Base-by-base conservation (phyloP, 2,113 vertebrate species). In the Engraulis encrasicolus region DNA sequence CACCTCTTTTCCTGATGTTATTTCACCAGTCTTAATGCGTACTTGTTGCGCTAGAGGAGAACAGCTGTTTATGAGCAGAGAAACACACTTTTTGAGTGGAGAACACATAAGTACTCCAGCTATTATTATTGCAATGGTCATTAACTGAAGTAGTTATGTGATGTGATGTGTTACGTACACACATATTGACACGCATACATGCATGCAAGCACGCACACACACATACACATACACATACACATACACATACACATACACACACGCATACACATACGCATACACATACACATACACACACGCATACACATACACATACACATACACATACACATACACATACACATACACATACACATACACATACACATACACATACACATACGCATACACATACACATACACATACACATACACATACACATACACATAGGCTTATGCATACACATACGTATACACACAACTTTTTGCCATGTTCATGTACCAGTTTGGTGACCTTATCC, bases 91-190 rank as follows among this genome's bases (percentile, higher is more conserved):
- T 58, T n/a, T 45, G 71, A 79, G 48, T 80, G 82, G 74, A 81
- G 61, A 79, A 79, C 77, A 78, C 50, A 38, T 48, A 54, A 86
- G 48, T 86, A 84, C 17, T 34, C 58, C 74, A 86, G 14, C 80
- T 82, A 85, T 92, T 90, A 93, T 92, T 78, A 93, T 92, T 78
- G 34, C 85, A 81, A 86, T 78, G 81, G 91, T 89, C 40, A 45
- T 45, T 45, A 89, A 92, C 86, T 80, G 38, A 83, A 90, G 86
- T 91, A 87, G 82, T 89, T 78, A 71, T 79, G 81, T 81, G 81
- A 77, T 86, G 54, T 58, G 20, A n/a, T 58, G 54, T 58, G 5
- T 58, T n/a, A 14, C 36, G 54, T 12, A 40, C 82, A 45, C 40
- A 45, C 40, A 45, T 9, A 45, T 12, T 34, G 23, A 74, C 66